Evolutionary conservation across 2,113 vertebrate genomes (phyloP).

Genomic region (Lepus americanus): DNA sequence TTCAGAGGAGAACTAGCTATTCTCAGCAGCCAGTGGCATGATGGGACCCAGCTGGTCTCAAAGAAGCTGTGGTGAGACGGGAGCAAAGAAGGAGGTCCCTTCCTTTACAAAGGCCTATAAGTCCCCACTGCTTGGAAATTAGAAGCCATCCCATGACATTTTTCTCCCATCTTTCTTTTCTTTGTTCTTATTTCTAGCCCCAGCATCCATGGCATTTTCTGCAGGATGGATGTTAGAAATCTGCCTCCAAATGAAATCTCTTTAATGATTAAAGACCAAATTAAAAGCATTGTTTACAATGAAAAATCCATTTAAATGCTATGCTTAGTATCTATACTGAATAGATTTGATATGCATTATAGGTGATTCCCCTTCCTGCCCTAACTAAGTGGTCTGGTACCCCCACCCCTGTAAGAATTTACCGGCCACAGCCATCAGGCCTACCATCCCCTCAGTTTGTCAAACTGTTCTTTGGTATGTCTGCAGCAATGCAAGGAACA

Average conservation of each 20-base stretch:
- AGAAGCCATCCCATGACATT: not conserved
- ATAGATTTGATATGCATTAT: not conserved
- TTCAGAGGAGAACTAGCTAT: slow-evolving; percentile 3
- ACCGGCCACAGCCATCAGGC: not conserved
- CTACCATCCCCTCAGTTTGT: not conserved
- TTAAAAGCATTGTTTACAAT: not conserved
- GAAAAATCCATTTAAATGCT: slow-evolving; percentile 17
- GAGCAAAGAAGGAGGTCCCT: not conserved
- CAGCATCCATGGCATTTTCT: not conserved
- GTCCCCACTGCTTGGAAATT: not conserved
- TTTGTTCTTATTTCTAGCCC: slow-evolving; percentile 26
- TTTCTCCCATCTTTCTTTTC: not conserved
- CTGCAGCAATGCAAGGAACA: not conserved
- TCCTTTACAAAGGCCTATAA: not conserved
- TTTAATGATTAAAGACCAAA: slow-evolving; percentile 45
- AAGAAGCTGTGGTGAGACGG: not conserved
- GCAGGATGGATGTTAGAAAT: not conserved
- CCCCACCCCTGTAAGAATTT: not conserved
- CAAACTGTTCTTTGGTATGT: not conserved
- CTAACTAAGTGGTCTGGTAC: not conserved
- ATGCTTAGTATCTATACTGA: not conserved
- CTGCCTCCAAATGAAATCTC: not conserved
- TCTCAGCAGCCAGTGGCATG: not conserved
- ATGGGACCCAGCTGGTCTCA: not conserved
- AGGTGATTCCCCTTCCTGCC: not conserved